Conservation (phyloP, 2,888 invertebrate species). For the Nowickia ferox region DNA sequence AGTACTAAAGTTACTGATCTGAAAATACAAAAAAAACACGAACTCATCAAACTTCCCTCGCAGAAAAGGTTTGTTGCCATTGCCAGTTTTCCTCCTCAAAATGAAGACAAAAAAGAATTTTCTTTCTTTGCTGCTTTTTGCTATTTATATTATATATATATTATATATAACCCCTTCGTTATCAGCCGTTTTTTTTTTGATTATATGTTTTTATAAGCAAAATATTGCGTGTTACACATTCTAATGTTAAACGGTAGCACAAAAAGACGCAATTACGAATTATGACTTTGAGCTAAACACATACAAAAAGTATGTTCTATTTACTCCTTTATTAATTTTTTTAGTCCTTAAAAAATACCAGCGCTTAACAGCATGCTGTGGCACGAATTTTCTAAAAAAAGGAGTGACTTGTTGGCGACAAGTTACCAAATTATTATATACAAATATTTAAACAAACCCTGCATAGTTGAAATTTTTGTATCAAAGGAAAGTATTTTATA, state of each 20-base stretch:
- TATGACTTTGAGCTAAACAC: conserved; percentile 42
- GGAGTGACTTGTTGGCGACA: conserved; percentile 14
- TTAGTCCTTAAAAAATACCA: conserved; percentile 10
- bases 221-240: conserved; percentile 59
- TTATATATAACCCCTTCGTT: conserved; percentile 46
- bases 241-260: conserved; percentile 26
- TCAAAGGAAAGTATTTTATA: neutral
- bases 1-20: no score
- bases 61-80: neutral
- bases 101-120: conserved; percentile 21
- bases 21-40: no score
- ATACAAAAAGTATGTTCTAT: conserved; percentile 10
- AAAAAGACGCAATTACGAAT: conserved; percentile 46
- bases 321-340: conserved; percentile 22
- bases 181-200: conserved; percentile 21
- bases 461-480: neutral
- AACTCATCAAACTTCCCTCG: no score
- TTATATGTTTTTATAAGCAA: conserved; percentile 21
- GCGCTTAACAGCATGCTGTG: conserved; percentile 32
- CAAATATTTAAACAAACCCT: conserved; percentile 12
- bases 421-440: conserved; percentile 39
- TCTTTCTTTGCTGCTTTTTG: conserved; percentile 55
- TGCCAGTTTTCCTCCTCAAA: conserved; percentile 6
- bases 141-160: conserved; percentile 61
- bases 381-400: neutral